These are phyloP conservation scores for Heliconius hortense DNA, from an alignment of 2,888 invertebrate genomes.

Conservation along the genomic window DNA sequence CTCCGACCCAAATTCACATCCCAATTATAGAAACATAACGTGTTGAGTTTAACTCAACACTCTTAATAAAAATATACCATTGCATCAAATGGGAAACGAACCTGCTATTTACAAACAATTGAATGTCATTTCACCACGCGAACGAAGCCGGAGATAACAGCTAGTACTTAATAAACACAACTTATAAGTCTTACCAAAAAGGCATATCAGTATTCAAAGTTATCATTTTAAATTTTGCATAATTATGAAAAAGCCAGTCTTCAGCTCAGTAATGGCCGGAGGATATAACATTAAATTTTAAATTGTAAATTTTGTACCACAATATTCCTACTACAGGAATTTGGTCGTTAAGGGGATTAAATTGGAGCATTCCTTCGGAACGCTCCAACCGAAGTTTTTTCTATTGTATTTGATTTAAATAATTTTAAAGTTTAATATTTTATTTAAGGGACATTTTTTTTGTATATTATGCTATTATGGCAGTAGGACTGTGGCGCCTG, in stretches of 20 bases:
- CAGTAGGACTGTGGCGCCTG: too few species aligned
- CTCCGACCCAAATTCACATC: too few species aligned
- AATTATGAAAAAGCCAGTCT: conserved; percentile 12
- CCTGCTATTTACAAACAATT: too few species aligned
- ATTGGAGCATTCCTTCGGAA: conserved; percentile 8
- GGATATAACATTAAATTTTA: conserved; percentile 13
- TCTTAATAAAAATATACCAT: too few species aligned
- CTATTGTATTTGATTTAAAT: conserved; percentile 18
- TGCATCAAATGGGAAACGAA: too few species aligned
- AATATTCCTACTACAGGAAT: conserved; percentile 19
- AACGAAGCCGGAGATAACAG: neutral
- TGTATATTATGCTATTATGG: neutral
- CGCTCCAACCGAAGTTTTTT: conserved; percentile 6
- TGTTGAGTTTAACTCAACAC: too few species aligned
- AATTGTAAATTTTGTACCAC: conserved; percentile 22
- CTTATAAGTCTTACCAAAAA: neutral
- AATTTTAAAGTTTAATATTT: neutral
- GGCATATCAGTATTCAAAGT: conserved; percentile 5
- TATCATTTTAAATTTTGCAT: conserved; percentile 6
- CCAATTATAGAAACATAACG: too few species aligned
- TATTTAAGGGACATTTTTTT: neutral
- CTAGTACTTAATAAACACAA: neutral
- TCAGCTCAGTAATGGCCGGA: conserved; percentile 3
- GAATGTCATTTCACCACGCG: too few species aligned
- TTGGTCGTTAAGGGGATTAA: conserved; percentile 22